Evolutionary conservation across 2,888 invertebrate species (phyloP).

Genomic region (Ectemnius cavifrons): DNA sequence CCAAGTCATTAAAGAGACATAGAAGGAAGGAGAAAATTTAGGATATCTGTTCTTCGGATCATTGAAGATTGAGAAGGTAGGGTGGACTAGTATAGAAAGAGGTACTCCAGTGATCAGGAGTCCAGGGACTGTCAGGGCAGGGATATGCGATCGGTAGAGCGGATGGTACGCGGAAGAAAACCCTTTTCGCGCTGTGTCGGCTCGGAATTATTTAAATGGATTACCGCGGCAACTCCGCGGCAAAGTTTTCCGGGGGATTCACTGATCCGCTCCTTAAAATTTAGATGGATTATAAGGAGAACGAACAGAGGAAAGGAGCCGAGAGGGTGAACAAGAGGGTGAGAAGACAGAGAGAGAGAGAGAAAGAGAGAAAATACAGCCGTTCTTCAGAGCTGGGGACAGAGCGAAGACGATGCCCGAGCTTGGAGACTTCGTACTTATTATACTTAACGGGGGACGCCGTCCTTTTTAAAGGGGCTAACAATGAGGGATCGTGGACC

Average conservation of each 20-base stretch:
- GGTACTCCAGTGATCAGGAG: background rate
- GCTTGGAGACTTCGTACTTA: conserved; percentile 69
- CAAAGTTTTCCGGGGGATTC: conserved; percentile 72
- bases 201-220: conserved; percentile 76
- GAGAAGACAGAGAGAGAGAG: conserved; percentile 22
- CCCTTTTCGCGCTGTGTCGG: conserved; percentile 63
- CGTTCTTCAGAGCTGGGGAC: conserved; percentile 29
- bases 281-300: conserved; percentile 76
- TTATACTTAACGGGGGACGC: conserved; percentile 72
- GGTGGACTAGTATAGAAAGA: too few species aligned
- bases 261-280: conserved; percentile 74
- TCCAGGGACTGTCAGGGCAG: background rate
- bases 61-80: too few species aligned
- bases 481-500: conserved; percentile 76
- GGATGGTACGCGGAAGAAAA: conserved; percentile 56
- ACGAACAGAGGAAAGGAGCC: conserved; percentile 31
- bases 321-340: conserved; percentile 4
- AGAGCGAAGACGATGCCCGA: conserved; percentile 42
- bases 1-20: too few species aligned
- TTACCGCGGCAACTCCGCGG: conserved; percentile 70
- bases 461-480: conserved; percentile 74
- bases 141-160: conserved; percentile 13
- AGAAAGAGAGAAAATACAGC: conserved; percentile 9
- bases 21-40: too few species aligned
- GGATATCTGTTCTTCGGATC: too few species aligned